Conservation (phyloP, 2,888 invertebrate species). For the Ochlodes sylvanus region DNA sequence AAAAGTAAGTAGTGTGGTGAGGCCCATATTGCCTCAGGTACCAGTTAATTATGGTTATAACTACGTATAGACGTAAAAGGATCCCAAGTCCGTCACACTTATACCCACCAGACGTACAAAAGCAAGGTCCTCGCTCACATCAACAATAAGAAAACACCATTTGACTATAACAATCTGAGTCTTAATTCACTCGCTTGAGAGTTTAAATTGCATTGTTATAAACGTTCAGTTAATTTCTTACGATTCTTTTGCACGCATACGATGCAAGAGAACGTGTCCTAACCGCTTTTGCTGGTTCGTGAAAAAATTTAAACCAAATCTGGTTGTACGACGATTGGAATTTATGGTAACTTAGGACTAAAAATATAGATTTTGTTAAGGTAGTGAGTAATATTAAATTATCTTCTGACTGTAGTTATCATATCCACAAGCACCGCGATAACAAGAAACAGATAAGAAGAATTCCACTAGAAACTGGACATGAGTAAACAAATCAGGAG, state of each 20-base stretch:
- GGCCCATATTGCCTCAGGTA: conserved; percentile 73
- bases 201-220: conserved; percentile 56
- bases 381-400: conserved; percentile 36
- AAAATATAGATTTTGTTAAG: conserved; percentile 26
- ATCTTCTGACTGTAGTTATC: conserved; percentile 50
- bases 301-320: conserved; percentile 59
- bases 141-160: conserved; percentile 34
- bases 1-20: conserved; percentile 57
- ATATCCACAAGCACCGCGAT: conserved; percentile 54
- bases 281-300: conserved; percentile 76
- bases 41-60: conserved; percentile 77
- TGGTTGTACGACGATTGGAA: conserved; percentile 28
- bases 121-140: conserved; percentile 58
- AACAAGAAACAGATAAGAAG: conserved; percentile 62
- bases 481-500: conserved; percentile 53
- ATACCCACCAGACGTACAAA: conserved; percentile 79
- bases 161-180: conserved; percentile 51
- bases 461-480: conserved; percentile 57
- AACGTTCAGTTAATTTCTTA: conserved; percentile 60
- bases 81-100: conserved; percentile 77
- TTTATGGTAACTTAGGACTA: background rate
- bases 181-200: conserved; percentile 62
- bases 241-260: conserved; percentile 48
- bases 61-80: conserved; percentile 74
- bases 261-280: conserved; percentile 81